A percentile compares a stretch with the other conserved stretches of the same genome.
These are phyloP conservation scores for Agrypnia vestita DNA, from an alignment of 1,140 invertebrate genomes.

Conservation along the genomic window DNA sequence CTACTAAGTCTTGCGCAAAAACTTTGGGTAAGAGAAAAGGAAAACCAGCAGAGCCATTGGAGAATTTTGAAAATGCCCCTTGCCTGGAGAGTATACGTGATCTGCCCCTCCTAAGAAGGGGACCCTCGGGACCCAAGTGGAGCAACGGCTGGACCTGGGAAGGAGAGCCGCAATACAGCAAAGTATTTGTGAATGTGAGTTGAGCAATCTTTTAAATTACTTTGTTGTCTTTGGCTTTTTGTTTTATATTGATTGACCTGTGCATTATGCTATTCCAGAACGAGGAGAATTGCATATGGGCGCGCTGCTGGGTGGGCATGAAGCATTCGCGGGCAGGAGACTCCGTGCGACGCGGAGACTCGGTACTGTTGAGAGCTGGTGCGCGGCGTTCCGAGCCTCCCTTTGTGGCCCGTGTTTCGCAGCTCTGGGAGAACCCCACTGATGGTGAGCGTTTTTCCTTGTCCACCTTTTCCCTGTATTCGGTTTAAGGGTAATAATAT, in stretches of 20 bases:
- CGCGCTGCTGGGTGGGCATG: constrained; percentile 93
- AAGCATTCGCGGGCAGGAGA: constrained; percentile 89
- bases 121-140: constrained; percentile 79
- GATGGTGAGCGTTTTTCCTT: constrained; percentile 86
- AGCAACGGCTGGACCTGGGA: constrained; percentile 95
- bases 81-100: constrained; percentile 64
- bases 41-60: constrained; percentile 39
- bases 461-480: too few relatives aligned
- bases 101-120: constrained; percentile 59
- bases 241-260: not conserved
- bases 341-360: constrained; percentile 88
- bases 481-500: too few relatives aligned
- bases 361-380: constrained; percentile 90
- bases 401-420: constrained; percentile 94
- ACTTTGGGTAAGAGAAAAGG: constrained; percentile 60
- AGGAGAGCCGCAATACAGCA: constrained; percentile 86
- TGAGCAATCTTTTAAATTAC: constrained; percentile 21
- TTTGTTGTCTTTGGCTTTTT: not conserved
- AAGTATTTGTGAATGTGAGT: constrained; percentile 91
- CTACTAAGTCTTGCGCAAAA: constrained; percentile 61
- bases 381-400: constrained; percentile 89
- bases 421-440: constrained; percentile 94
- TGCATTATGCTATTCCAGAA: constrained; percentile 76
- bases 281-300: constrained; percentile 81
- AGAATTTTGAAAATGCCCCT: constrained; percentile 52